Evolutionary conservation across 92 coral and sea anemone genomes (phyloP), one percentile per base, ranked within the genome.

Genomic region (Heliopora coerulea): DNA sequence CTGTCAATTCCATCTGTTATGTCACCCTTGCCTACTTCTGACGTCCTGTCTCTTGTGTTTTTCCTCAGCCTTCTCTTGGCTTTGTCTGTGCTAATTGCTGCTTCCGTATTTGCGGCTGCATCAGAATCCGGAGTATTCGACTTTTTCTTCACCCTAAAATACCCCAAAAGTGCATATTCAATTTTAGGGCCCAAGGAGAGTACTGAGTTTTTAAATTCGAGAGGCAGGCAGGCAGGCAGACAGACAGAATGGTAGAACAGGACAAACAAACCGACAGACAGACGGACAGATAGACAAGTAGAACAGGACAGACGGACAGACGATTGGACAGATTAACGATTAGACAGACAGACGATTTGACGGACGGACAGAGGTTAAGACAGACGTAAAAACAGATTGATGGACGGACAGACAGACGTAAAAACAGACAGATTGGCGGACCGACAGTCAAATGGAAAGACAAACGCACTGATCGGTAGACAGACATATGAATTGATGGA

Each of bases 41-140:
- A 89, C 8, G 90, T 85, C 50, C 83, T 74, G 9, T 91, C 83
- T 69, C 87, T 90, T 52, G 74, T 79, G 41, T 86, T 85, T 64
- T 96, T 87, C 32, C 83, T 83, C 17, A 67, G 65, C 34, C 74
- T 80, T 57, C 87, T 80, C 50, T 85, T 87, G 41, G 37, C 79
- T 35, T 59, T 49, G 14, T 79, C 87, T 52, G 15, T 42, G 56
- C 32, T 32, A 21, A 78, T 65, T 26, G 73, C 88, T 41, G 56
- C 48, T 26, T 70, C 77, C 7, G 35, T 41, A 0, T 62, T 42
- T 18, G 62, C 41, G 0, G 30, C 63, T 3, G 26, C 29, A 5
- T 70, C 62, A 18, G 62, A 9, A 4, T 70, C 49, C 0, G 9
- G 48, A 21, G 26, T 33, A 70, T 70, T 54, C 13, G 62, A 48